Evolutionary conservation across 2,888 invertebrate species (phyloP).

Genomic region (Tribolium freemani): DNA sequence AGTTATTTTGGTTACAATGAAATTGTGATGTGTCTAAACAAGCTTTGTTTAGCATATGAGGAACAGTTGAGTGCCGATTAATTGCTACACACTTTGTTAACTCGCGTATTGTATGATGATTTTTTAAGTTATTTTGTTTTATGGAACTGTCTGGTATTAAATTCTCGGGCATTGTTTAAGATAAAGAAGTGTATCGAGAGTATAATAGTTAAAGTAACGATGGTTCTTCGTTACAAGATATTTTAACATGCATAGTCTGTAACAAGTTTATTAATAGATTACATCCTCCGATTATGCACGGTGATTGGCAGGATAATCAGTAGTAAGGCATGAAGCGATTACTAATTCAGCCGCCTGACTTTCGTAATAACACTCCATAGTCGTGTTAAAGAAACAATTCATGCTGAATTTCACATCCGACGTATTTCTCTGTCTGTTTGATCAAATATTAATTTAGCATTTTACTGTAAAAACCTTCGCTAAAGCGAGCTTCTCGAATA

Average conservation of each 20-base stretch:
- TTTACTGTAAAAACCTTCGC: constrained; percentile 26
- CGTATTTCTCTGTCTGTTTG: constrained; percentile 19
- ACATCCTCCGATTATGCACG: constrained; percentile 49
- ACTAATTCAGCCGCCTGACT: constrained; percentile 29
- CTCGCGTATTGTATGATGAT: background rate
- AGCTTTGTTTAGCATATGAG: background rate
- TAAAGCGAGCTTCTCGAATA: constrained; percentile 22
- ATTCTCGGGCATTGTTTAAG: background rate
- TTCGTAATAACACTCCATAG: background rate
- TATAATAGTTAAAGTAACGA: background rate
- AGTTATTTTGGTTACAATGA: too few species aligned
- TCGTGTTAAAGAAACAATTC: constrained; percentile 17
- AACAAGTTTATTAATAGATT: constrained; percentile 53
- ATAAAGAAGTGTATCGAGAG: constrained; percentile 10
- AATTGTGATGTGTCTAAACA: background rate
- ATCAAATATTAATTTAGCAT: constrained; percentile 40
- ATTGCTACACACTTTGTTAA: background rate
- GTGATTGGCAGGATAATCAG: constrained; percentile 54
- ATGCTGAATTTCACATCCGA: constrained; percentile 5
- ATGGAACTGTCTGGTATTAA: background rate
- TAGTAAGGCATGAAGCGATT: constrained; percentile 39
- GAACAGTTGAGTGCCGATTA: background rate
- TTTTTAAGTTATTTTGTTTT: background rate
- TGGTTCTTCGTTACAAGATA: constrained; percentile 12
- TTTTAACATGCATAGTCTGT: constrained; percentile 49